Base-by-base conservation (phyloP, 2,888 invertebrate species). In the Cenopis cana region DNA sequence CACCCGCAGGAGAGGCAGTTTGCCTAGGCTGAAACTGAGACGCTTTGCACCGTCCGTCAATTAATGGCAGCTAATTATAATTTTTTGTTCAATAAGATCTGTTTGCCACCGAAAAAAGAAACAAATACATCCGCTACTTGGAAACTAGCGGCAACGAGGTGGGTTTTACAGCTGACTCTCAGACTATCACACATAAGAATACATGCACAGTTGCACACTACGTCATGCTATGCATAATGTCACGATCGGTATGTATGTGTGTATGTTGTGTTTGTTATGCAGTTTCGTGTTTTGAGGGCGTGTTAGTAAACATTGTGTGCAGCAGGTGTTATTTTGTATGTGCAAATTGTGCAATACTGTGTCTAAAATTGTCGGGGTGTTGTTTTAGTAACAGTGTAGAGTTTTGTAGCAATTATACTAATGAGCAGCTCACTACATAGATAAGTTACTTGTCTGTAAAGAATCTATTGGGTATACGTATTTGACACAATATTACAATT, bases 261-360 rank as follows among this genome's bases (percentile, higher is more conserved):
- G n/a, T n/a, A n/a, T n/a, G 29, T 8, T 41, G 41, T 61, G 24
- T 46, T 41, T 64, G 18, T 38, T 62, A 12, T 49, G 49, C 17
- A 9, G 50, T 36, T 5, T 49, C 5, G 49, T 49, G 61, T 61
- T 61, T 49, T 33, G 61, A 33, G 33, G 61, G 18, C 12, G 52
- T 14, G 61, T 62, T 62, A n/a, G 61, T 50, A 62, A 62, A 62
- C 61, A 50, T 49, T 49, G 8, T 29, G 8, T 29, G 17, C 61
- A 18, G 20, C 18, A 9, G 14, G 49, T 12, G 55, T 33, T 24
- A 49, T 61, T n/a, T 61, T 20, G 59, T 20, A 29, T 49, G 17
- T 61, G 60, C 29, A 61, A 61, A 61, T 61, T 61, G 60, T 61
- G 60, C 60, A 59, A 59, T n/a, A 8, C 46, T 14, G 46, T 41